Base-by-base conservation (phyloP, 2,797 vertebrate genomes). In the Echeneis naucrates region DNA sequence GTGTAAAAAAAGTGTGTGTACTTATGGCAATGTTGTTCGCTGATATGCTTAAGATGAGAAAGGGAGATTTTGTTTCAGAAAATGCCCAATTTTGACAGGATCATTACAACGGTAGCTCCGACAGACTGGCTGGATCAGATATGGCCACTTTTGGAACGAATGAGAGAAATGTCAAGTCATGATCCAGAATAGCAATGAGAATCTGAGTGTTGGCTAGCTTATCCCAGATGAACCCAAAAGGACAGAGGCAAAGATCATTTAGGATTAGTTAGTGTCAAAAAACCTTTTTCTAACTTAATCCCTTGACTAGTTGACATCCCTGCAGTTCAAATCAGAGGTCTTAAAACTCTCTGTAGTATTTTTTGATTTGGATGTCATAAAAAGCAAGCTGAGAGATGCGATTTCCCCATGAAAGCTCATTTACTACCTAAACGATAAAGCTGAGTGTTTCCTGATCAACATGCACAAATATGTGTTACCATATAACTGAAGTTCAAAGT, bases 101-200 rank as follows among this genome's bases (percentile, higher is more conserved):
- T 81, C 38, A 53, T 64, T 62, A 57, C 8, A 72, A 48, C 54
- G 1, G 16, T 19, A 60, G n/a, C 74, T 68, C 48, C 21, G 60
- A 55, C 26, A 55, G 50, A 74, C 6, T 4, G 35, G 74, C 78
- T 56, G 79, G 60, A 84, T 89, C 84, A 70, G 89, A 88, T 80
- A 72, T 9, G 59, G 59, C 70, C 76, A 79, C 50, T 71, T 84
- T 83, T 68, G 79, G 67, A 90, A 80, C 30, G 54, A 86, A 86
- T 77, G 68, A 77, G 74, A 68, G 85, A 89, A 91, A 90, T 89
- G 87, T 89, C 88, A 92, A 77, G 38, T 71, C 63, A 61, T 72
- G 69, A 82, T 77, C 59, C 21, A 50, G 87, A 92, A 89, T 89
- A 83, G 75, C 75, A 89, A 89, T 90, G 72, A 86, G 76, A 75